Evolutionary conservation across 1,140 invertebrate species (phyloP).

Genomic region (Scaptomyza pallida): DNA sequence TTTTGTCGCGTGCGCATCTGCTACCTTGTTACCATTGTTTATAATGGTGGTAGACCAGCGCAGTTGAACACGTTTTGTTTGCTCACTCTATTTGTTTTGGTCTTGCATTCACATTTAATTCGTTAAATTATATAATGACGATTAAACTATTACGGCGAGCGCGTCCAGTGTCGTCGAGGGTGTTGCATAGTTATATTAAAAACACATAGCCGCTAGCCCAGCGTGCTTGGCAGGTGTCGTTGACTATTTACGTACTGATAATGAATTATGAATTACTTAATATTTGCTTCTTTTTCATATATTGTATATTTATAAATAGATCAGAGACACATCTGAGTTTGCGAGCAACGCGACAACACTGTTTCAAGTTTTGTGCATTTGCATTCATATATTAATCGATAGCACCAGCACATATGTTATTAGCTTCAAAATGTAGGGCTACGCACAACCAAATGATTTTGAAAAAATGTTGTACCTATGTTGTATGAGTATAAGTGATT

Average conservation of each 20-base stretch:
- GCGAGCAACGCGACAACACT: conserved; percentile 30
- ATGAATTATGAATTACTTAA: conserved; percentile 19
- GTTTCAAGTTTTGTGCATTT: conserved; percentile 2
- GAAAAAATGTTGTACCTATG: no score
- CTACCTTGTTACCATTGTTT: conserved; percentile 69
- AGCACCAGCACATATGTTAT: neutral
- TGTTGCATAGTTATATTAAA: conserved; percentile 15
- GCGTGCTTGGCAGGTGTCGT: neutral
- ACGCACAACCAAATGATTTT: conserved; percentile 2
- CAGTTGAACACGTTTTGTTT: conserved; percentile 34
- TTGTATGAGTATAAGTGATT: no score
- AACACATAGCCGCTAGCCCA: neutral
- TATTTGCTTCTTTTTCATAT: neutral
- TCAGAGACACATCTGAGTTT: conserved; percentile 9
- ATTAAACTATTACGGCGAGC: conserved; percentile 47
- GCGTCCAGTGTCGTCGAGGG: conserved; percentile 26
- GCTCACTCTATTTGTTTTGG: conserved; percentile 59
- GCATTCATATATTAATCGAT: conserved; percentile 19
- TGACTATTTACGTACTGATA: neutral
- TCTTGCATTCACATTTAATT: conserved; percentile 61
- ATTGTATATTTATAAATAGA: conserved; percentile 35
- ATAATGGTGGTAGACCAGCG: conserved; percentile 25
- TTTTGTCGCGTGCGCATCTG: conserved; percentile 42
- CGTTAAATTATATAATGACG: conserved; percentile 65
- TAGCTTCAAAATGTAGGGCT: neutral